phyloP scores from a whole-genome alignment of 92 coral and sea anemone genomes.

The Porites evermanni region DNA sequence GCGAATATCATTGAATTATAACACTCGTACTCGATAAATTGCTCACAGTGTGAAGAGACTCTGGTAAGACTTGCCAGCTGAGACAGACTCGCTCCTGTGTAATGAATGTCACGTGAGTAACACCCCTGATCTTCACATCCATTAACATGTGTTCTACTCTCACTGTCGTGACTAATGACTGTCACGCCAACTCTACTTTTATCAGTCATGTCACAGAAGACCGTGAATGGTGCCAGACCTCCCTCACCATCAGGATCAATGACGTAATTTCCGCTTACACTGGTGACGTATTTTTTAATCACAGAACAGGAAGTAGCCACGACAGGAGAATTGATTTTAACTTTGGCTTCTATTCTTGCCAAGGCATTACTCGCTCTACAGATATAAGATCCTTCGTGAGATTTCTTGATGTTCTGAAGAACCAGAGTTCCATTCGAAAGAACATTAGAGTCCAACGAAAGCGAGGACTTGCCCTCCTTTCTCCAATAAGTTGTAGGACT shows the following conservation, averaged over 20 bases:
- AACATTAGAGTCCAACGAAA: no score
- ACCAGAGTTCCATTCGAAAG: no score
- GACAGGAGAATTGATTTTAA: no score
- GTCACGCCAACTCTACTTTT: neutral
- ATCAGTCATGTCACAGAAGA: neutral
- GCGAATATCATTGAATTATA: neutral
- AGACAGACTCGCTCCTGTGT: slow-evolving; percentile 48
- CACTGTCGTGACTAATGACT: neutral
- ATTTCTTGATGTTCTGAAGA: no score
- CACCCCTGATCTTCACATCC: slow-evolving; percentile 7
- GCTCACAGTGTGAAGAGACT: slow-evolving; percentile 58
- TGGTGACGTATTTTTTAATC: neutral
- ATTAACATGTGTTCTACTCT: slow-evolving; percentile 37
- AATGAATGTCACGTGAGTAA: slow-evolving; percentile 44
- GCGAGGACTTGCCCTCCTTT: no score
- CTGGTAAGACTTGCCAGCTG: slow-evolving; percentile 60
- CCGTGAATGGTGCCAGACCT: neutral
- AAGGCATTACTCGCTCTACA: no score
- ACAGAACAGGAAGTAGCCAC: neutral
- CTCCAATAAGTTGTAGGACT: neutral
- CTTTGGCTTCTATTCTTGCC: no score
- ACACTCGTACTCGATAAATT: slow-evolving; percentile 66
- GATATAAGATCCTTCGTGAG: no score
- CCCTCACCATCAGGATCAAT: neutral
- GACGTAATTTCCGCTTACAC: neutral